A percentile compares a stretch with the other conserved stretches of the same genome.
Evolutionary conservation across 2,888 invertebrate genomes (phyloP).

Genomic region (Bembecia ichneumoniformis): DNA sequence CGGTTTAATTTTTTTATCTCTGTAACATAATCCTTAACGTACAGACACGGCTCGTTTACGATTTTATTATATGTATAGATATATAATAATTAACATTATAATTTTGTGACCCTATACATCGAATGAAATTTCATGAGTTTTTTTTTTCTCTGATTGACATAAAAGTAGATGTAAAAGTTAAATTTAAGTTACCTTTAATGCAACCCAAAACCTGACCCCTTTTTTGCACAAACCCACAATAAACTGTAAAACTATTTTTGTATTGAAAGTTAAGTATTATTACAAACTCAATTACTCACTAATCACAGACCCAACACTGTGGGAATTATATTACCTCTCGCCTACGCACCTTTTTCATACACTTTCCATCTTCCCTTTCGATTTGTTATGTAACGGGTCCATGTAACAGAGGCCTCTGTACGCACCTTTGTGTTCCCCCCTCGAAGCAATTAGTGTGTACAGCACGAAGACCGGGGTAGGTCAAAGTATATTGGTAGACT

Average conservation of each 20-base stretch:
- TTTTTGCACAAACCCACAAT: too few relatives aligned
- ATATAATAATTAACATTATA: too few relatives aligned
- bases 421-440: slow-evolving; percentile 17
- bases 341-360: slow-evolving; percentile 30
- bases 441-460: slow-evolving; percentile 11
- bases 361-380: slow-evolving; percentile 26
- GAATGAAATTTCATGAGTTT: too few relatives aligned
- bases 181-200: too few relatives aligned
- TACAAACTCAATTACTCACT: slow-evolving; percentile 17
- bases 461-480: slow-evolving; percentile 20
- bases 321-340: slow-evolving; percentile 40
- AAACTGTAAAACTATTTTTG: background rate
- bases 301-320: slow-evolving; percentile 34
- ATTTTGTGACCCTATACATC: too few relatives aligned
- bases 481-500: slow-evolving; percentile 31
- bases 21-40: too few relatives aligned
- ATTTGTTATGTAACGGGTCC: slow-evolving; percentile 24
- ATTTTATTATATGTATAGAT: too few relatives aligned
- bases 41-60: too few relatives aligned
- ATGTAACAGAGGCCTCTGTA: slow-evolving; percentile 22
- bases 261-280: background rate
- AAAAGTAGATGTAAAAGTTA: too few relatives aligned
- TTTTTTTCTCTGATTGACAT: too few relatives aligned
- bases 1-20: too few relatives aligned
- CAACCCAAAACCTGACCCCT: too few relatives aligned